Evolutionary conservation across 2,113 vertebrate genomes (phyloP).

Genomic region (Stigmatopora nigra): DNA sequence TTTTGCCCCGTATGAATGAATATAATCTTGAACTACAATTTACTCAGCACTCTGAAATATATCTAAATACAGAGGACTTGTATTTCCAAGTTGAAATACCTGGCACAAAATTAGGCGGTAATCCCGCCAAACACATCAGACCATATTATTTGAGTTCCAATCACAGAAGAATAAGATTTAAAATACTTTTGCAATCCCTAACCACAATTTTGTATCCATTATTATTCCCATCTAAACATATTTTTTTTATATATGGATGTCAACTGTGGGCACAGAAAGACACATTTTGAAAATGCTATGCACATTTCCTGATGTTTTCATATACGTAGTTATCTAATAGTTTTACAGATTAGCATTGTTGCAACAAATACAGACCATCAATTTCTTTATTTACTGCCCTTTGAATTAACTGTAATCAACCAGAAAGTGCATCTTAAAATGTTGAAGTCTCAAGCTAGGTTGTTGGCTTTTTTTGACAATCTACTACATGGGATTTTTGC

Average conservation of each 20-base stretch:
- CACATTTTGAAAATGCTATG: neutral
- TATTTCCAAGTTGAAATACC: neutral
- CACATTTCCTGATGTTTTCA: neutral
- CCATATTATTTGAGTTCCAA: neutral
- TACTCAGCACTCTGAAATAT: neutral
- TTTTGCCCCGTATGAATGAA: constrained; percentile 21
- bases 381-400: neutral
- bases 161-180: neutral
- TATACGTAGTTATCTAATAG: too few relatives aligned
- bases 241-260: neutral
- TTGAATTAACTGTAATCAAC: neutral
- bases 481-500: neutral
- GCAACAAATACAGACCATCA: neutral
- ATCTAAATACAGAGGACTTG: neutral
- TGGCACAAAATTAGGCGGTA: neutral
- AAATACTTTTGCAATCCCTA: neutral
- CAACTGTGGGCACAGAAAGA: neutral
- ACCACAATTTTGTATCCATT: neutral
- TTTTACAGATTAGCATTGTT: neutral
- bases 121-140: neutral
- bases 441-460: neutral
- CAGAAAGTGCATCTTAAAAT: neutral
- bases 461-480: neutral
- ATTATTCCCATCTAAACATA: neutral
- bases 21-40: neutral